Conservation (phyloP, 2,797 vertebrate genomes). For the Kryptopterus vitreolus region DNA sequence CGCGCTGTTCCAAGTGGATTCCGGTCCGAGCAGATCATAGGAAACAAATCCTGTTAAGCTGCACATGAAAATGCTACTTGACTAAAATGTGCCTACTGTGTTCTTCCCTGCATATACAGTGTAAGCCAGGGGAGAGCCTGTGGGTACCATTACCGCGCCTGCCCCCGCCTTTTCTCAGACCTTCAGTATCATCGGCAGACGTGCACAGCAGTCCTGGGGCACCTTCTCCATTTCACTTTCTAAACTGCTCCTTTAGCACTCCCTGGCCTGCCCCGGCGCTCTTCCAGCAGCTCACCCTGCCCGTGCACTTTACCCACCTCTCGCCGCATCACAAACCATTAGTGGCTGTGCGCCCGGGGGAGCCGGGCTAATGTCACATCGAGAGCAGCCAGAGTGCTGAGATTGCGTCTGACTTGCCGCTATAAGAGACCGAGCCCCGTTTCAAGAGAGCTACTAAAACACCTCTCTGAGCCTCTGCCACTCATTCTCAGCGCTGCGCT, state of each 20-base stretch:
- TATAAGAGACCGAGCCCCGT: constrained; percentile 43
- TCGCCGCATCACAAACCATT: constrained; percentile 53
- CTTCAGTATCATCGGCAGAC: constrained; percentile 44
- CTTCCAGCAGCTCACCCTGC: constrained; percentile 29
- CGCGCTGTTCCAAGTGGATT: constrained; percentile 7
- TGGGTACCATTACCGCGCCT: constrained; percentile 18
- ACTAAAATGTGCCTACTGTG: constrained; percentile 7
- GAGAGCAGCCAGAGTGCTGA: constrained; percentile 48
- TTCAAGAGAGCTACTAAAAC: constrained; percentile 48
- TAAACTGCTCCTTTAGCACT: constrained; percentile 54
- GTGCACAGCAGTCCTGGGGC: constrained; percentile 50
- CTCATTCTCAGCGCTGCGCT: constrained; percentile 5
- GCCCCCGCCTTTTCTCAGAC: not conserved
- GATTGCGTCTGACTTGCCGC: constrained; percentile 56
- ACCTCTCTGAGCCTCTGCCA: constrained; percentile 29
- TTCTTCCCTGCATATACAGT: constrained; percentile 6
- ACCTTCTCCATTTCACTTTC: constrained; percentile 53
- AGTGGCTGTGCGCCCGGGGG: constrained; percentile 46
- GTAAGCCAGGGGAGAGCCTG: constrained; percentile 24
- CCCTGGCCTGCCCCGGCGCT: constrained; percentile 23
- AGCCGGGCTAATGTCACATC: constrained; percentile 54
- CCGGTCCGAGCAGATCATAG: not conserved
- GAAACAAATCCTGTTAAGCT: not conserved
- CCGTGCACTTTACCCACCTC: constrained; percentile 35
- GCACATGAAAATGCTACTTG: not conserved